Base-by-base conservation (phyloP, 2,113 vertebrate species). In the Suncus etruscus region DNA sequence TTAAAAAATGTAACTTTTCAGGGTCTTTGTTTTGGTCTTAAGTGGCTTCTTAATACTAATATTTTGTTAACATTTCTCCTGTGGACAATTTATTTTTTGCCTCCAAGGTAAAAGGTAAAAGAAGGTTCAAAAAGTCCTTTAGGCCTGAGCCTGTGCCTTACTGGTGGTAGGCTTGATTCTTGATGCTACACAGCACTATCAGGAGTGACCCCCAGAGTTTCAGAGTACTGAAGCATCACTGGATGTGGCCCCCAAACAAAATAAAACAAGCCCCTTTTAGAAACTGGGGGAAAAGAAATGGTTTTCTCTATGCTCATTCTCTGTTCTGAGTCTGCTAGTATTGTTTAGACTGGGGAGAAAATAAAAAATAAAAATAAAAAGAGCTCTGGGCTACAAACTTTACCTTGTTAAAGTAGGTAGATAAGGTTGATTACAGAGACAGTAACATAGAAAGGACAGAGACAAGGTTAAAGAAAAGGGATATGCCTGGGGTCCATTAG, bases 251-350 rank as follows among this genome's bases (percentile, higher is more conserved):
- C 4, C 58, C 54, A 22, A 61, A 20, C 18, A 61, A 61, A 61
- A 22, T 20, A 61, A 61, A 61, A 61, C 58, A 22, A 61, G 25
- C 65, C 27, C 10, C 7, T 29, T 12, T 27, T 20, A 66, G 58
- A 50, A 8, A 77, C 2, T 69, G n/a, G 68, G 20, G 20, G 8
- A 20, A 83, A 90, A 29, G 22, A 11, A 80, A 31, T 48, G 48
- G 27, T 63, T 84, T 95, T 54, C 20, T 89, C 18, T 90, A 68
- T 84, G 58, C 2, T 39, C 18, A 31, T 68, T 70, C 39, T 82
- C 58, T 25, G 77, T 48, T 87, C 80, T 12, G 11, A 54, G 24
- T 22, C 75, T 82, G 27, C 7, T 65, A 5, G 63, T 75, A 83
- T 22, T 93, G 70, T 83, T 24, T 73, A 27, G 32, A 85, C 58